Conservation (phyloP, 2,888 invertebrate species). For the Ceraclea dissimilis region DNA sequence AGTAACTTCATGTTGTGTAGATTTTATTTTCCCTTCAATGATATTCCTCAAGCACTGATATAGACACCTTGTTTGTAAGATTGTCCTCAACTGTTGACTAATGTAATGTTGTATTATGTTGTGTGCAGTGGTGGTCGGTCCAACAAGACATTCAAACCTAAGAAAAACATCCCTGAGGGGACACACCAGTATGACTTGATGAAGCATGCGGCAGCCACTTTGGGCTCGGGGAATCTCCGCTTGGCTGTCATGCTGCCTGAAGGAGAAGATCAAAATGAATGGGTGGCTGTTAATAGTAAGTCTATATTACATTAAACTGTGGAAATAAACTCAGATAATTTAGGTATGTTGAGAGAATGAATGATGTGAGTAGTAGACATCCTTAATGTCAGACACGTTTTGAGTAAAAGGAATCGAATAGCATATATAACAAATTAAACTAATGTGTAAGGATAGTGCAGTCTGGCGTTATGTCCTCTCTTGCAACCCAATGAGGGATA, state of each 20-base stretch:
- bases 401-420: too few species aligned
- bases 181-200: conserved; percentile 98
- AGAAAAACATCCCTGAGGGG: conserved; percentile 97
- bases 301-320: neutral
- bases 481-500: too few species aligned
- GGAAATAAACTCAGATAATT: too few species aligned
- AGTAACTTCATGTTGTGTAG: too few species aligned
- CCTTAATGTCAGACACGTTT: neutral
- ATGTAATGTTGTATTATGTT: too few species aligned
- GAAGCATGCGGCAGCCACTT: conserved; percentile 97
- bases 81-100: too few species aligned
- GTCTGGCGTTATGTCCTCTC: neutral
- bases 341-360: too few species aligned
- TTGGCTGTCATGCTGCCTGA: conserved; percentile 95
- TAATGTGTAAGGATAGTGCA: too few species aligned
- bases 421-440: too few species aligned
- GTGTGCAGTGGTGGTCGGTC: conserved; percentile 73
- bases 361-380: neutral
- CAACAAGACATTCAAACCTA: conserved; percentile 97
- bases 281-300: conserved; percentile 99
- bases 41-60: neutral
- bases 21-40: neutral
- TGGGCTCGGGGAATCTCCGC: conserved; percentile 94
- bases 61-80: neutral
- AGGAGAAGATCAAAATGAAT: conserved; percentile 98